Base-by-base conservation (phyloP, 2,888 invertebrate genomes). In the Chalcis sispes region DNA sequence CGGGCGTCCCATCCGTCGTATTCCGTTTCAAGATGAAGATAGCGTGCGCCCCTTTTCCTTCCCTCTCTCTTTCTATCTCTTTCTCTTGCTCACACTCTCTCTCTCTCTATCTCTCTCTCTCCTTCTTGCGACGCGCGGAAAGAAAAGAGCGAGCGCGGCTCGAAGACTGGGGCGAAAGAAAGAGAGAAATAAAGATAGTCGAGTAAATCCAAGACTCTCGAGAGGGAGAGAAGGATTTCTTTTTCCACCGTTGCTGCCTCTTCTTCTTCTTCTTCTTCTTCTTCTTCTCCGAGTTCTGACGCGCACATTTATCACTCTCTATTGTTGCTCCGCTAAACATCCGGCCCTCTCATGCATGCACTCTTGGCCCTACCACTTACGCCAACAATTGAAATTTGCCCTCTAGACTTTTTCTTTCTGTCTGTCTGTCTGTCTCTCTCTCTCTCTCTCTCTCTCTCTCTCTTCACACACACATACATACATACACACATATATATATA, bases 1-100 rank as follows among this genome's bases (percentile, higher is more conserved):
- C 83, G 83, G 82, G 83, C 84, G 83, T 84, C 82, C 83, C 54
- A 27, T 66, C 66, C 80, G 77, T 77, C 83, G 83, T 86, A 87
- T 87, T 87, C 85, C 84, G 83, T 87, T 87, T 87, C 87, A 86
- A 87, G 87, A 87, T 87, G 85, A 82, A 87, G 87, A 87, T 87
- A 87, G 83, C 83, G 81, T 79, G 66, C 36, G 77, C 72, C 78
- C 65, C n/a, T n/a, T n/a, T n/a, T n/a, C n/a, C n/a, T n/a, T n/a
- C n/a, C n/a, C n/a, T n/a, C n/a, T n/a, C n/a, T n/a, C n/a, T n/a
- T n/a, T n/a, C n/a, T n/a, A 77, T 79, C 80, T 80, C 80, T 79
- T 4, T 10, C 36, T 7, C 36, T 10, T 4, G 5, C 10, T 4
- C 36, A 77, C 80, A 80, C 80, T 79, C 5, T 10, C 36, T 7